Conservation (phyloP, 1,140 invertebrate species). For the Varroa destructor region DNA sequence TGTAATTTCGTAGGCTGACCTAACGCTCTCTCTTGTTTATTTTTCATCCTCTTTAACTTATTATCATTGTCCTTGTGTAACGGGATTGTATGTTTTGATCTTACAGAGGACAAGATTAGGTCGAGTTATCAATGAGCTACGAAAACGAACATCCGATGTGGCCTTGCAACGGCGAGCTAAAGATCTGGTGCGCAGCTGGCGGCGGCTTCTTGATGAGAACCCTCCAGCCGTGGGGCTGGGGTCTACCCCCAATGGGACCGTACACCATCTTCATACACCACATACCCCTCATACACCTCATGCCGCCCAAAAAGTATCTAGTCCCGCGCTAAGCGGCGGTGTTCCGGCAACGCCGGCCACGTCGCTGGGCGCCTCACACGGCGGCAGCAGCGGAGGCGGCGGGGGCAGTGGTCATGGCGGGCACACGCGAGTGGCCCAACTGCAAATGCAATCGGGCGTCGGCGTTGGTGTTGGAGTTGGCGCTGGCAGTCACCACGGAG, state of each 20-base stretch:
- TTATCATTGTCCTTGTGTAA: too few relatives aligned
- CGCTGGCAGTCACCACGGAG: not conserved
- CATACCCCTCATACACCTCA: constrained; percentile 58
- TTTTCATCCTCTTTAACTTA: too few relatives aligned
- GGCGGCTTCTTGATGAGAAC: constrained; percentile 53
- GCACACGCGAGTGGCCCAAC: too few relatives aligned
- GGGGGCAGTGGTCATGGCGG: too few relatives aligned
- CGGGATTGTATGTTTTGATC: not conserved
- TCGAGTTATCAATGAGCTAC: constrained; percentile 78
- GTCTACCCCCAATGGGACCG: constrained; percentile 42
- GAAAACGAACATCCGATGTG: constrained; percentile 61
- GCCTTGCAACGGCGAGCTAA: constrained; percentile 71
- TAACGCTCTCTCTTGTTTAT: too few relatives aligned
- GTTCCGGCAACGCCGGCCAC: too few relatives aligned
- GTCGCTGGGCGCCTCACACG: too few relatives aligned
- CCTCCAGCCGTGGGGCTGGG: constrained; percentile 6
- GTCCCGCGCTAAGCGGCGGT: too few relatives aligned
- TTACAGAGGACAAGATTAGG: constrained; percentile 68
- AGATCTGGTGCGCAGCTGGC: constrained; percentile 76
- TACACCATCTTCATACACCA: constrained; percentile 66
- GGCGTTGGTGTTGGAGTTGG: not conserved
- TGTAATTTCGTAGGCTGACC: too few relatives aligned
- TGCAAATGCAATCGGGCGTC: not conserved
- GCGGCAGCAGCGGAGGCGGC: too few relatives aligned
- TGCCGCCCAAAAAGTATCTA: too few relatives aligned